Percentiles rank a stretch among this genome's conserved stretches.
These are phyloP conservation scores for Grantiella picta DNA, from an alignment of 2,113 vertebrate genomes.

Conservation along the genomic window DNA sequence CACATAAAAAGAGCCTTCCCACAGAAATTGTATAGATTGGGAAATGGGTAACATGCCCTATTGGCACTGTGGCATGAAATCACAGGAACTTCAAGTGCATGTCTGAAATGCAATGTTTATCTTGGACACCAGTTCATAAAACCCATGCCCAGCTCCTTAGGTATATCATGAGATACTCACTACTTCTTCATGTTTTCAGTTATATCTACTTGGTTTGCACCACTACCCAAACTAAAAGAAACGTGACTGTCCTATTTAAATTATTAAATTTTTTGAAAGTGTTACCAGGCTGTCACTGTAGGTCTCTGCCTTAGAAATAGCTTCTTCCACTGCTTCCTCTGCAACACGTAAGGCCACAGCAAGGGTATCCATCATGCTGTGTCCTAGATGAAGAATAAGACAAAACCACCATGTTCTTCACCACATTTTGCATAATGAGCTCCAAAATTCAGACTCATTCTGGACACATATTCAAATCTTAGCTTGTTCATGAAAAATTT, in stretches of 20 bases:
- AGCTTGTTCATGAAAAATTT: background rate
- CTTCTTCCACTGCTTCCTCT: slow-evolving; percentile 96
- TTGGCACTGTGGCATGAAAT: background rate
- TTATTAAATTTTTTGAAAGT: background rate
- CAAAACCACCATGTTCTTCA: background rate
- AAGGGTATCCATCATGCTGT: slow-evolving; percentile 94
- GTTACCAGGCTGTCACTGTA: slow-evolving; percentile 91
- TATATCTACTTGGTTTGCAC: background rate
- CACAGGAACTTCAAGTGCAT: background rate
- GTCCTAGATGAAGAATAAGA: slow-evolving; percentile 72
- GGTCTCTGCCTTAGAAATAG: slow-evolving; percentile 91
- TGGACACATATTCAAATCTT: background rate
- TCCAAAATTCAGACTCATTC: background rate
- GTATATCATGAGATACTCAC: background rate
- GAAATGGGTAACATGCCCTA: background rate
- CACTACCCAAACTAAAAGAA: background rate
- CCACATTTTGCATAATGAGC: background rate
- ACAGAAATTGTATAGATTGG: background rate
- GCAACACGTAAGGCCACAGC: slow-evolving; percentile 93
- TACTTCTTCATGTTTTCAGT: background rate
- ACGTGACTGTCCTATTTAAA: background rate
- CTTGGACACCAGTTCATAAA: background rate
- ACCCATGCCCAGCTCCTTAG: background rate
- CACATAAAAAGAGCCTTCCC: background rate
- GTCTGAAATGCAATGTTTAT: background rate